phyloP scores from a whole-genome alignment of 1,140 invertebrate species.

The Euwallacea fornicatus region DNA sequence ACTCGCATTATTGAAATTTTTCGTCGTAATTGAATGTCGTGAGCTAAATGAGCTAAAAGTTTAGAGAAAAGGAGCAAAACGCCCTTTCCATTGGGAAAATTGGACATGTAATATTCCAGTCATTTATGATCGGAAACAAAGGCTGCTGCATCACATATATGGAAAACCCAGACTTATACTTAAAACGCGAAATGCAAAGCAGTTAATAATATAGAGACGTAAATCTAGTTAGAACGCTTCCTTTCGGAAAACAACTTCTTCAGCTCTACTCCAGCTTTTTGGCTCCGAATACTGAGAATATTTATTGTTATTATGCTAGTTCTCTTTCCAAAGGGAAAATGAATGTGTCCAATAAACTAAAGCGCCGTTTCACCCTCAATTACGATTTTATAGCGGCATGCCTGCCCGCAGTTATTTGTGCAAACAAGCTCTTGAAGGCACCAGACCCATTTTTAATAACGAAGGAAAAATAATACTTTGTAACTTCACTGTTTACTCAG shows the following conservation, averaged over 20 bases:
- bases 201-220: conserved; percentile 11
- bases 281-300: conserved; percentile 16
- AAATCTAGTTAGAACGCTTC: conserved; percentile 16
- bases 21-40: not conserved
- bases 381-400: conserved; percentile 23
- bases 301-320: conserved; percentile 30
- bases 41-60: not conserved
- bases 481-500: conserved; percentile 17
- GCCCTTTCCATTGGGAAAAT: too few relatives aligned
- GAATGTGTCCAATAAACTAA: conserved; percentile 26
- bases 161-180: too few relatives aligned
- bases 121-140: too few relatives aligned
- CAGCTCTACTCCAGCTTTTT: conserved; percentile 17
- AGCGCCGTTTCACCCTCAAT: conserved; percentile 28
- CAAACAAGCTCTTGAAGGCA: conserved; percentile 26
- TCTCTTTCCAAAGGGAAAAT: conserved; percentile 19
- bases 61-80: not conserved
- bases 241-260: conserved; percentile 25
- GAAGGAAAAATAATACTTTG: conserved; percentile 17
- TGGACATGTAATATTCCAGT: too few relatives aligned
- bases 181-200: not conserved
- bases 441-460: conserved; percentile 22
- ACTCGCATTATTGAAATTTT: conserved; percentile 5
- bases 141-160: too few relatives aligned
- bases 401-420: conserved; percentile 27